These are phyloP conservation scores for Syngnathus acus DNA, from an alignment of 2,797 vertebrate species.

Conservation along the genomic window DNA sequence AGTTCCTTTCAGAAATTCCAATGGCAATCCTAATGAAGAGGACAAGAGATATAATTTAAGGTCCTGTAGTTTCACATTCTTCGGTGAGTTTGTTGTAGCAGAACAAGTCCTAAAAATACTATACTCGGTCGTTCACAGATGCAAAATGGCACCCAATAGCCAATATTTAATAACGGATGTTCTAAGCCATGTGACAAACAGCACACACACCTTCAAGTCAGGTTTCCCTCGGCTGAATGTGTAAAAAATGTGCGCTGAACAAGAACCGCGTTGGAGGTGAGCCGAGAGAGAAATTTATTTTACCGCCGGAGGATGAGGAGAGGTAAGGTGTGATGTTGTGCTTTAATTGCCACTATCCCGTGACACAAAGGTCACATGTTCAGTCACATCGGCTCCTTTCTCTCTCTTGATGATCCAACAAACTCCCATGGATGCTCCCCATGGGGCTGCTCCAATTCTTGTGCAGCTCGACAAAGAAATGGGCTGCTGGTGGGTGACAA, in stretches of 20 bases:
- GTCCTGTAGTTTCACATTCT: too few species aligned
- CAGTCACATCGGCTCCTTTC: not conserved
- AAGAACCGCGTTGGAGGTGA: not conserved
- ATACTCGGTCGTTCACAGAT: too few species aligned
- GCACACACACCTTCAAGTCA: not conserved
- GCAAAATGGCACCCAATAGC: too few species aligned
- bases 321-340: not conserved
- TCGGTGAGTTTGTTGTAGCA: too few species aligned
- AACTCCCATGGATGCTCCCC: not conserved
- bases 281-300: not conserved
- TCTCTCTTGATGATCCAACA: not conserved
- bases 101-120: too few species aligned
- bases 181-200: not conserved
- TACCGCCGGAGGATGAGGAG: not conserved
- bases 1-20: too few species aligned
- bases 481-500: not conserved
- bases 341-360: not conserved
- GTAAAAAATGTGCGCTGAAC: not conserved
- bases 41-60: too few species aligned
- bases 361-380: not conserved
- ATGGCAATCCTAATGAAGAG: too few species aligned
- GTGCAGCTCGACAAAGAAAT: not conserved
- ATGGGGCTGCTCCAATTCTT: not conserved
- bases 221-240: not conserved
- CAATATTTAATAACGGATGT: not conserved